Evolutionary conservation across 2,797 vertebrate species (phyloP).

Genomic region (Balearica regulorum): DNA sequence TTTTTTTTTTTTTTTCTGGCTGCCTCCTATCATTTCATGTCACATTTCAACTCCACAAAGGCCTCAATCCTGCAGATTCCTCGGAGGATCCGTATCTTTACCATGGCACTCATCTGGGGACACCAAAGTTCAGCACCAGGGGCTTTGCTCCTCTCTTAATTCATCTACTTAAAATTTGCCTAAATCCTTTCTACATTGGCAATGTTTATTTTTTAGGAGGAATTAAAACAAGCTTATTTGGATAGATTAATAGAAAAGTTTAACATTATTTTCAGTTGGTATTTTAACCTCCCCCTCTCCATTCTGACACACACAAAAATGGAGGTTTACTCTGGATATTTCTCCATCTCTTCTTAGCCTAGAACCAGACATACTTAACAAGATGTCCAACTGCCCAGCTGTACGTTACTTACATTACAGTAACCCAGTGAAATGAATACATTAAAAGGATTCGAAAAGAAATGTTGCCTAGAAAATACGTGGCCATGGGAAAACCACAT

Average conservation of each 20-base stretch:
- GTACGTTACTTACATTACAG: background rate
- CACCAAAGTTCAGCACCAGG: background rate
- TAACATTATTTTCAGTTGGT: background rate
- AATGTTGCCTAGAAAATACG: background rate
- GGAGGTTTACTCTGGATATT: background rate
- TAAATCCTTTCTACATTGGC: background rate
- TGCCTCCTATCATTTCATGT: too few species aligned
- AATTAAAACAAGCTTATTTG: background rate
- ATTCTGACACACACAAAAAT: background rate
- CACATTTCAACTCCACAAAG: background rate
- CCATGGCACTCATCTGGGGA: background rate
- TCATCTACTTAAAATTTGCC: background rate
- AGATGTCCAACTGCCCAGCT: background rate
- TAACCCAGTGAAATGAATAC: background rate
- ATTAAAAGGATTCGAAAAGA: background rate
- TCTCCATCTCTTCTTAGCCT: background rate
- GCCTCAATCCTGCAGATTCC: background rate
- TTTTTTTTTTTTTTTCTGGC: background rate
- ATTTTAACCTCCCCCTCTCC: background rate
- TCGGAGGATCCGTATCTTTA: background rate
- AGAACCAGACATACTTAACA: background rate
- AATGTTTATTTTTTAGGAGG: background rate
- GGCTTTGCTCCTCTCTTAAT: background rate
- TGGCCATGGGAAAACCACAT: background rate
- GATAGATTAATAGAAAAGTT: background rate